Evolutionary conservation across 1,140 invertebrate species (phyloP), one percentile per base, ranked within the genome.

Genomic region (Diabrotica undecimpunctata): DNA sequence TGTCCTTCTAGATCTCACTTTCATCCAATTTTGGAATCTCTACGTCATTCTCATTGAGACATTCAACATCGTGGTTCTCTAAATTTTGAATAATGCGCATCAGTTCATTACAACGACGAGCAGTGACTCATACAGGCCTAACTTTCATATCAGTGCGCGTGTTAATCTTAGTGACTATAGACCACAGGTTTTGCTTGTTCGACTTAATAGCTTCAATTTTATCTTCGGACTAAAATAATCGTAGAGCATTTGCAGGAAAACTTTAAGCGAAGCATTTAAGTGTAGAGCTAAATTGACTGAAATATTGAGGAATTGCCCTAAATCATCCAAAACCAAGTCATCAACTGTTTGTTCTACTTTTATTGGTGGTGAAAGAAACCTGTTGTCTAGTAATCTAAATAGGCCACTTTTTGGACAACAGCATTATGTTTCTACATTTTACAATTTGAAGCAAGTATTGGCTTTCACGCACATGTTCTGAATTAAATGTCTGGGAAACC

Each of bases 171-270:
- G 39, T 46, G 39, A 46, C 39, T 46, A 46, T 8, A 46, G 11
- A 46, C 39, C 39, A 46, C 7, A 46, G 7, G 1, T 46, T 7
- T 46, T 46, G n/a, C 39, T 8, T 46, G 11, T 46, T 46, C 1
- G 1, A 46, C 39, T 46, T 1, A 7, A 46, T 46, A 46, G 39
- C 39, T 46, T 46, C 39, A 8, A 46, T 46, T 46, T 46, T 46
- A 46, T 46, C 39, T 8, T 46, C 39, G 11, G 11, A 46, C 39
- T 8, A 46, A 52, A 50, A 50, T 61, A 50, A 50, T 61, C 5
- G 14, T 56, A 56, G 62, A 50, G 41, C 61, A 62, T 62, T 62
- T 62, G 61, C 61, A 62, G 61, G 61, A 62, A 62, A 62, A 53
- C 46, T 62, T 53, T 62, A 13, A 62, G 50, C 53, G 46, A 53